Conservation (phyloP, 2,113 vertebrate genomes). For the Protobothrops mucrosquamatus region DNA sequence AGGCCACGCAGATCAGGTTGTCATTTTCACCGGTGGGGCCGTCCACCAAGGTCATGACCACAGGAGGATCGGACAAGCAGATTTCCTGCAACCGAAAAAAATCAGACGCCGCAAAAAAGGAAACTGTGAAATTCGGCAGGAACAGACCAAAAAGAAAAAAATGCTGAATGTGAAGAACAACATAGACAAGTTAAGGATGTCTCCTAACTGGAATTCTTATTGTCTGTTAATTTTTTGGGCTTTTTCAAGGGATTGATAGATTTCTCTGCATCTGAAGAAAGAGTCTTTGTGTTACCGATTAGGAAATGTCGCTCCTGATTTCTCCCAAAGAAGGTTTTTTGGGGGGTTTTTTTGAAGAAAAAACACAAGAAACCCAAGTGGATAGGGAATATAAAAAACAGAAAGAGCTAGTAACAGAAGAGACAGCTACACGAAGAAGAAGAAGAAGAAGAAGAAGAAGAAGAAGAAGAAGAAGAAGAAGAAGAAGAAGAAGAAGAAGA, state of each 20-base stretch:
- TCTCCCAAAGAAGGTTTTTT: not conserved
- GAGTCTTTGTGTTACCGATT: not conserved
- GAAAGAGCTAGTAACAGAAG: no score
- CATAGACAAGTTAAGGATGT: not conserved
- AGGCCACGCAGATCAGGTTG: conserved; percentile 97
- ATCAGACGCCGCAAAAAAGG: not conserved
- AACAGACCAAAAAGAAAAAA: not conserved
- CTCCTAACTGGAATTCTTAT: no score
- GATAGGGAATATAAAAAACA: no score
- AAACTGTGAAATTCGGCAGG: not conserved
- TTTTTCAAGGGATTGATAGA: not conserved
- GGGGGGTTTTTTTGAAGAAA: no score
- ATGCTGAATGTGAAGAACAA: not conserved
- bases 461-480: no score
- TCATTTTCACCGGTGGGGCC: conserved; percentile 92
- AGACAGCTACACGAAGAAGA: no score
- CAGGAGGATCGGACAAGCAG: conserved; percentile 90
- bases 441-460: no score
- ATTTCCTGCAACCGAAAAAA: conserved; percentile 80
- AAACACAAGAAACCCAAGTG: no score
- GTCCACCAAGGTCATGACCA: conserved; percentile 92
- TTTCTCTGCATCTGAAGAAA: not conserved
- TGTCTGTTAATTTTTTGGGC: no score
- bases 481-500: no score
- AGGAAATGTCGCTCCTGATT: not conserved